phyloP scores from a whole-genome alignment of 2,797 vertebrate species.

The Anguilla anguilla region DNA sequence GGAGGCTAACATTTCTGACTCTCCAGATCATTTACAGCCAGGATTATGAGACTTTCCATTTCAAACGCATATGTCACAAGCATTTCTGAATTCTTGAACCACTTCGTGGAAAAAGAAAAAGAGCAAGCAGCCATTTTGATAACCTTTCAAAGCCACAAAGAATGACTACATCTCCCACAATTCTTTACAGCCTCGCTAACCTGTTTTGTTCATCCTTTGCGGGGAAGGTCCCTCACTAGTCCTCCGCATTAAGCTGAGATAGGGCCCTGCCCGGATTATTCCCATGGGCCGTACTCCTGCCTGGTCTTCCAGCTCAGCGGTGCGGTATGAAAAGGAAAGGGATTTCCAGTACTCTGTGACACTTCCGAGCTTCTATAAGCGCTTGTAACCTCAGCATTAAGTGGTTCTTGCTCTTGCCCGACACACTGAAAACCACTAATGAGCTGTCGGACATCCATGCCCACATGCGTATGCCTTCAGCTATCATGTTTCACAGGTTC shows the following conservation, averaged over 20 bases:
- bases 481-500: no score
- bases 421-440: background rate
- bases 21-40: background rate
- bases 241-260: conserved; percentile 63
- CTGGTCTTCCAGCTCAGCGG: background rate
- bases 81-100: background rate
- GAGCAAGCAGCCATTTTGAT: background rate
- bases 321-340: background rate
- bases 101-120: background rate
- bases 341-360: background rate
- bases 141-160: background rate
- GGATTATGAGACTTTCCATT: conserved; percentile 18
- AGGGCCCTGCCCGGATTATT: conserved; percentile 71
- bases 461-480: no score
- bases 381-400: background rate
- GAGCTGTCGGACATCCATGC: background rate
- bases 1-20: background rate
- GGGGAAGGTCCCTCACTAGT: conserved; percentile 53
- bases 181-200: background rate
- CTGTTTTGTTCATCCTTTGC: background rate
- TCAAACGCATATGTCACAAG: background rate
- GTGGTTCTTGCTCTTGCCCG: background rate
- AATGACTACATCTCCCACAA: background rate
- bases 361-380: background rate
- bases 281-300: conserved; percentile 51